A percentile compares a stretch with the other conserved stretches of the same genome.
Conservation (phyloP, 2,888 invertebrate genomes). For the Cheiracanthium punctorium region DNA sequence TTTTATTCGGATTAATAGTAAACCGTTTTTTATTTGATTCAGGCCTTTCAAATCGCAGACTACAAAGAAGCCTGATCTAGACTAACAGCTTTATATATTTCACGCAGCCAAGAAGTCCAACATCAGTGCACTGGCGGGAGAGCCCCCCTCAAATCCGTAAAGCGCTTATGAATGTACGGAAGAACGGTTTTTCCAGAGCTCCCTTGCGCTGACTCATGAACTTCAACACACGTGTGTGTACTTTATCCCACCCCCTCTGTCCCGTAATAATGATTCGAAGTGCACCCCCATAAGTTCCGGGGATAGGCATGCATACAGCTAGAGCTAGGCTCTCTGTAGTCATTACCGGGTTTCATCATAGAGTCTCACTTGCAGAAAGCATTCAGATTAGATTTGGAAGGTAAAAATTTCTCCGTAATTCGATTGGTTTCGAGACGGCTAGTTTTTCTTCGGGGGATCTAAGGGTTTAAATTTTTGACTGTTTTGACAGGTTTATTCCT, state of each 20-base stretch:
- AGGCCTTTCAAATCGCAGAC: too few species aligned
- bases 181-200: slow-evolving; percentile 25
- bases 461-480: background rate
- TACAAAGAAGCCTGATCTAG: too few species aligned
- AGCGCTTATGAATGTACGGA: slow-evolving; percentile 8
- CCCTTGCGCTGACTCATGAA: slow-evolving; percentile 45
- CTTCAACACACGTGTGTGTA: slow-evolving; percentile 9
- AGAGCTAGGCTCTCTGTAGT: background rate
- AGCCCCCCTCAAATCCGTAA: background rate
- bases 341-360: slow-evolving; percentile 5
- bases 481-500: background rate
- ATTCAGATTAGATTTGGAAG: background rate
- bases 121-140: background rate
- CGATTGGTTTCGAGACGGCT: background rate
- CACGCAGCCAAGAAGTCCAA: background rate
- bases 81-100: too few species aligned
- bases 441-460: background rate
- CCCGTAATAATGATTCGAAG: background rate
- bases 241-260: slow-evolving; percentile 5
- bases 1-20: too few species aligned
- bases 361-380: background rate
- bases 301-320: too few species aligned
- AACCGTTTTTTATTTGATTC: too few species aligned
- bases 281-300: background rate
- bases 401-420: slow-evolving; percentile 2